Percentiles rank a stretch among this genome's conserved stretches.
These are phyloP conservation scores for Thymelicus lineola DNA, from an alignment of 2,888 invertebrate genomes.

Conservation along the genomic window DNA sequence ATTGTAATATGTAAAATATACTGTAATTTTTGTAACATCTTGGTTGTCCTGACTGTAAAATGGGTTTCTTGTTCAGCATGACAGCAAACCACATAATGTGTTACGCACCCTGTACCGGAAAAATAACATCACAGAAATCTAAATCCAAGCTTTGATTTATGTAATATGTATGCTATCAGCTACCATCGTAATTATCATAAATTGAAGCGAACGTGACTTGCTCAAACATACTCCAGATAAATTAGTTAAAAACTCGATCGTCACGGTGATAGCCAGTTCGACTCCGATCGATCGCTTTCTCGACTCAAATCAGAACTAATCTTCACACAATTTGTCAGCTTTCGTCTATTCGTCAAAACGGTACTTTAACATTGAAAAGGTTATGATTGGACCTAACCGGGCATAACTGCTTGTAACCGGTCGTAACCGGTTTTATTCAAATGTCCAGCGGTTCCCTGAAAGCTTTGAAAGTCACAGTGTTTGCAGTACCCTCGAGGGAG, in stretches of 20 bases:
- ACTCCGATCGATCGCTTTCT: slow-evolving; percentile 16
- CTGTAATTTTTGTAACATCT: too few relatives aligned
- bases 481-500: slow-evolving; percentile 6
- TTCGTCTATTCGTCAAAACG: background rate
- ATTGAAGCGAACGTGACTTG: slow-evolving; percentile 25
- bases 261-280: slow-evolving; percentile 9
- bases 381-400: slow-evolving; percentile 16
- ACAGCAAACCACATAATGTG: too few relatives aligned
- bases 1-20: too few relatives aligned
- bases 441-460: slow-evolving; percentile 9
- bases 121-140: background rate
- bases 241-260: slow-evolving; percentile 16
- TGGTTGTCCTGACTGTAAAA: too few relatives aligned
- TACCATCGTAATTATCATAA: slow-evolving; percentile 17
- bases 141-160: slow-evolving; percentile 3
- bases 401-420: slow-evolving; percentile 16
- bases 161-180: slow-evolving; percentile 10
- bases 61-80: too few relatives aligned
- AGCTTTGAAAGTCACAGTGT: slow-evolving; percentile 12
- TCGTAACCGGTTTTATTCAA: slow-evolving; percentile 1
- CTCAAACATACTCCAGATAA: slow-evolving; percentile 3
- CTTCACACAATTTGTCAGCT: background rate
- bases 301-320: background rate
- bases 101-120: too few relatives aligned
- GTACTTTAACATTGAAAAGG: background rate